These are phyloP conservation scores for Melanotaenia maccullochi DNA, from an alignment of 2,797 vertebrate genomes.

Conservation along the genomic window DNA sequence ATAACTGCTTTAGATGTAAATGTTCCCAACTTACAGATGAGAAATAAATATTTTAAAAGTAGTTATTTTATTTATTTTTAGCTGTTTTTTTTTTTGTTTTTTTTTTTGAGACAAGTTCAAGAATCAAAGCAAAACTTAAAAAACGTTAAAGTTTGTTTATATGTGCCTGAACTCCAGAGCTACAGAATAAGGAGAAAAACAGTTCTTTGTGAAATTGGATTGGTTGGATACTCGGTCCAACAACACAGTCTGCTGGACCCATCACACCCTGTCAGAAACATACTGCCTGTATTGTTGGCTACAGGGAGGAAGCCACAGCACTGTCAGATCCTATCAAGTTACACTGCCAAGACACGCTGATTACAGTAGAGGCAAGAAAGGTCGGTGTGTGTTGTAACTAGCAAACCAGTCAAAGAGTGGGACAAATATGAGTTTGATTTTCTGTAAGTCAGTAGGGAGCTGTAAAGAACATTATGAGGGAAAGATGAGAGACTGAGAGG, in stretches of 20 bases:
- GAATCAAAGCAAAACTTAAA: constrained; percentile 7
- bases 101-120: background rate
- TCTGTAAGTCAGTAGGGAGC: constrained; percentile 43
- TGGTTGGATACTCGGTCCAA: constrained; percentile 38
- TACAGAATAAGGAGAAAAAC: constrained; percentile 49
- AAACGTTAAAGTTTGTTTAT: constrained; percentile 8
- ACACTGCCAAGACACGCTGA: constrained; percentile 59
- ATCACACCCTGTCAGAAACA: constrained; percentile 64
- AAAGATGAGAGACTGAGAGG: constrained; percentile 54
- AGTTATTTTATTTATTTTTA: no score
- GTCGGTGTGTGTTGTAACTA: constrained; percentile 48
- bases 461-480: constrained; percentile 43
- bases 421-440: constrained; percentile 34
- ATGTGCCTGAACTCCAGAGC: constrained; percentile 28
- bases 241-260: constrained; percentile 64
- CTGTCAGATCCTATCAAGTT: constrained; percentile 64
- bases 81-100: background rate
- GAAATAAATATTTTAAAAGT: no score
- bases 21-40: no score
- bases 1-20: no score
- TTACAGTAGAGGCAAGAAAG: constrained; percentile 52
- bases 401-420: constrained; percentile 44
- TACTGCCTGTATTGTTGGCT: constrained; percentile 61
- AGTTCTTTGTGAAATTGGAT: constrained; percentile 37
- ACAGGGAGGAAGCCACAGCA: constrained; percentile 56